phyloP scores from a whole-genome alignment of 2,113 vertebrate species.

The Melanerpes formicivorus region DNA sequence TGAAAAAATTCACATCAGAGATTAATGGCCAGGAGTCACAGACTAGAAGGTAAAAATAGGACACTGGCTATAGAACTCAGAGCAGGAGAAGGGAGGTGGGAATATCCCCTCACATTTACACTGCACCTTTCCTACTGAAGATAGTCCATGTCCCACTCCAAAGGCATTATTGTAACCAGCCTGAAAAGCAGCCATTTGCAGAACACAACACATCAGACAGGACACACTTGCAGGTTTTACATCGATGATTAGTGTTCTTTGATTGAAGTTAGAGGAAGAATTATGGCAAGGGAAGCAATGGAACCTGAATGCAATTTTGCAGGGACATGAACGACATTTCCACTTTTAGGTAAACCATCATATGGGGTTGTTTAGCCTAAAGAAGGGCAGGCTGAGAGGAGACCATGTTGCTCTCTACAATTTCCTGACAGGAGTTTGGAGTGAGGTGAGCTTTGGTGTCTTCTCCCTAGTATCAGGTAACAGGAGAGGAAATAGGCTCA shows the following conservation, averaged over 20 bases:
- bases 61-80: not conserved
- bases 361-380: too few relatives aligned
- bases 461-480: too few relatives aligned
- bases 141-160: fast-evolving
- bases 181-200: not conserved
- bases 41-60: not conserved
- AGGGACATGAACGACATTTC: not conserved
- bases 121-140: not conserved
- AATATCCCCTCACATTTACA: fast-evolving
- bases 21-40: not conserved
- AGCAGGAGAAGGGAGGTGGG: not conserved
- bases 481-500: too few relatives aligned
- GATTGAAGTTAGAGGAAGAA: not conserved
- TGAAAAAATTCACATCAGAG: not conserved
- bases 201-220: not conserved
- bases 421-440: too few relatives aligned
- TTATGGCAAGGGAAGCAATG: not conserved
- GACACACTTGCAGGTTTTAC: not conserved
- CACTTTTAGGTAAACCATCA: not conserved
- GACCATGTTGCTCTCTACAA: too few relatives aligned
- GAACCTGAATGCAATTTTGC: not conserved
- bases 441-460: too few relatives aligned
- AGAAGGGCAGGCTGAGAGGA: too few relatives aligned
- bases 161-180: not conserved
- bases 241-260: conserved; percentile 3